Conservation (phyloP, 2,113 vertebrate species). For the Oncorhynchus tshawytscha region DNA sequence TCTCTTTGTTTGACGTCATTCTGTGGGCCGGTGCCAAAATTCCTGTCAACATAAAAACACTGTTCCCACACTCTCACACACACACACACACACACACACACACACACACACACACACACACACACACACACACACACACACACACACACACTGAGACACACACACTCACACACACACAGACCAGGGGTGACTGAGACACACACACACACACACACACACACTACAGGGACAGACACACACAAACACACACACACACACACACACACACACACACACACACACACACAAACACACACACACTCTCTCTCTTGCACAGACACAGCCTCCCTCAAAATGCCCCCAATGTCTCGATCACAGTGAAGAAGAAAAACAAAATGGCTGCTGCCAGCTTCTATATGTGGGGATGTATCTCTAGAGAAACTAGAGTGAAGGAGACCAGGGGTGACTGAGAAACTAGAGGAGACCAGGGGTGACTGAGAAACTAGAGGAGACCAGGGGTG, state of each 20-base stretch:
- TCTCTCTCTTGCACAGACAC: neutral
- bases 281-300: neutral
- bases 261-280: neutral
- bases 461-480: too few relatives aligned
- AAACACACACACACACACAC: neutral
- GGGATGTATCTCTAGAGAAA: too few relatives aligned
- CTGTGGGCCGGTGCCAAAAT: slow-evolving; percentile 1
- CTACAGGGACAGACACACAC: too few relatives aligned
- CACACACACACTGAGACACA: too few relatives aligned
- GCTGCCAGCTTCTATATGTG: slow-evolving; percentile 11
- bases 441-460: too few relatives aligned
- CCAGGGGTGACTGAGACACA: too few relatives aligned
- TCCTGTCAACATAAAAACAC: slow-evolving; percentile 4
- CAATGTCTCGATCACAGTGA: neutral
- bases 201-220: too few relatives aligned
- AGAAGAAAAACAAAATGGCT: neutral
- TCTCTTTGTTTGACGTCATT: slow-evolving; percentile 17
- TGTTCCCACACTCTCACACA: neutral
- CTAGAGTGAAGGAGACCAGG: too few relatives aligned
- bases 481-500: too few relatives aligned
- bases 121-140: slow-evolving; percentile 12
- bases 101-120: neutral
- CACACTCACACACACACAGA: too few relatives aligned
- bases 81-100: neutral
- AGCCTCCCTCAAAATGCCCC: neutral